Conservation (phyloP, 2,888 invertebrate species). For the Eupelmus urozonus region DNA sequence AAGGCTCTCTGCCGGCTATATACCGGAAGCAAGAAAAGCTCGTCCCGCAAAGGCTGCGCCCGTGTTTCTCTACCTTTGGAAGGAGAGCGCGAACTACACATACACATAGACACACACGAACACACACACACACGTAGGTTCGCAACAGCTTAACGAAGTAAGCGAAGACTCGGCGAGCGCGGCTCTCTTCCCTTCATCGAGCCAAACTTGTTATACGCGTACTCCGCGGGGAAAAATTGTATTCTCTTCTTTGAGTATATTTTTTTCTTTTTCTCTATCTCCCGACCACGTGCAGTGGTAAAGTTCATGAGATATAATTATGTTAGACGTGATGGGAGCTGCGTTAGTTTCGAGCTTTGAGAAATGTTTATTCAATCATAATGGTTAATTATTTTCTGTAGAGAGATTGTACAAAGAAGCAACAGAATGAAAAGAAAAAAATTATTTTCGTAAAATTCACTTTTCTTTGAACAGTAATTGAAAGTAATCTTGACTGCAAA, state of each 20-base stretch:
- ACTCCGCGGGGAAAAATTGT: conserved; percentile 2
- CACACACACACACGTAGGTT: conserved; percentile 36
- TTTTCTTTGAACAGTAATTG: too few relatives aligned
- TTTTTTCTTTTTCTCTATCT: too few relatives aligned
- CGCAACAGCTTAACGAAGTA: conserved; percentile 42
- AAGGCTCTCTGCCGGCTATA: conserved; percentile 24
- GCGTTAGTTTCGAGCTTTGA: too few relatives aligned
- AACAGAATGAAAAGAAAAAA: too few relatives aligned
- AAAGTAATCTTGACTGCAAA: too few relatives aligned
- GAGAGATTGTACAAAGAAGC: too few relatives aligned
- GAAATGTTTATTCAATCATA: too few relatives aligned
- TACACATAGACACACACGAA: conserved; percentile 11
- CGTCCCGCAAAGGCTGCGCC: not conserved
- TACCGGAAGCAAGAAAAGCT: conserved; percentile 41
- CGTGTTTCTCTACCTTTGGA: conserved; percentile 13
- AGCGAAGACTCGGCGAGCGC: not conserved
- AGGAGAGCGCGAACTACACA: not conserved
- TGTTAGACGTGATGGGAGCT: too few relatives aligned
- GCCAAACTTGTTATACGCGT: conserved; percentile 6
- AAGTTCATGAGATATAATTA: too few relatives aligned
- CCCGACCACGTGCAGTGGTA: too few relatives aligned
- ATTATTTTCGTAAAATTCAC: too few relatives aligned
- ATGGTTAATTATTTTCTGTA: too few relatives aligned
- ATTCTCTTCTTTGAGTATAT: not conserved
- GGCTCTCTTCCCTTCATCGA: conserved; percentile 1